Percentiles rank a stretch among this genome's conserved stretches.
phyloP scores from a whole-genome alignment of 2,113 vertebrate genomes.

The Microcebus ravelobensis region DNA sequence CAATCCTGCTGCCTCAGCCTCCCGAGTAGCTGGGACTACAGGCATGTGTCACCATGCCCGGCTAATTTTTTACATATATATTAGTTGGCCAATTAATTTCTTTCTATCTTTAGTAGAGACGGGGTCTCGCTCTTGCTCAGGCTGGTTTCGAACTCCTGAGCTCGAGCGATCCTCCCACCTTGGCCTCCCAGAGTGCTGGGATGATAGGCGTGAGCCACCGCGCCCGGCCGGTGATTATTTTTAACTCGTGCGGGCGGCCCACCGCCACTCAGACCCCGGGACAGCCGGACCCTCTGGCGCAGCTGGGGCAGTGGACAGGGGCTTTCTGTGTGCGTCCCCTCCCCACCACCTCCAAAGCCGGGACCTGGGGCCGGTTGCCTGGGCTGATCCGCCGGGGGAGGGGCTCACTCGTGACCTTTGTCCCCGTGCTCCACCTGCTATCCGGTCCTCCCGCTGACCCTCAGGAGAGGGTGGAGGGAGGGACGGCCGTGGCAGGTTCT shows the following conservation, averaged over 20 bases:
- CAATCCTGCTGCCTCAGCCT: too few species aligned
- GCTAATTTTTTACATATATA: too few species aligned
- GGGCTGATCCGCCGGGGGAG: accelerated
- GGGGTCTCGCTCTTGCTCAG: too few species aligned
- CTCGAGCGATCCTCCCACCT: too few species aligned
- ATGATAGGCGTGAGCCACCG: too few species aligned
- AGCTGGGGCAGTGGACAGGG: neutral
- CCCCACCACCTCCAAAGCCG: accelerated
- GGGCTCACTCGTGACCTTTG: neutral
- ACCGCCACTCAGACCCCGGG: accelerated
- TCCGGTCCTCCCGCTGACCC: too few species aligned
- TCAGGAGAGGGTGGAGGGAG: neutral
- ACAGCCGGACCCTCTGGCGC: accelerated
- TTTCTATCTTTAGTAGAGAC: too few species aligned
- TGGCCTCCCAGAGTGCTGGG: too few species aligned
- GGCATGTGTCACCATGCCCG: too few species aligned
- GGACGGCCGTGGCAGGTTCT: accelerated
- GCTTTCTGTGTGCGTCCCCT: accelerated
- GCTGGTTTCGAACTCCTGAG: too few species aligned
- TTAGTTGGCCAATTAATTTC: too few species aligned
- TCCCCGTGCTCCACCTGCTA: accelerated
- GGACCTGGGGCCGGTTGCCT: neutral
- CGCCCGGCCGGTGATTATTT: neutral
- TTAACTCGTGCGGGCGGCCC: neutral
- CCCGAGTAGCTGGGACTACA: too few species aligned